Conservation (phyloP, 1,140 invertebrate genomes). For the Portunus trituberculatus region DNA sequence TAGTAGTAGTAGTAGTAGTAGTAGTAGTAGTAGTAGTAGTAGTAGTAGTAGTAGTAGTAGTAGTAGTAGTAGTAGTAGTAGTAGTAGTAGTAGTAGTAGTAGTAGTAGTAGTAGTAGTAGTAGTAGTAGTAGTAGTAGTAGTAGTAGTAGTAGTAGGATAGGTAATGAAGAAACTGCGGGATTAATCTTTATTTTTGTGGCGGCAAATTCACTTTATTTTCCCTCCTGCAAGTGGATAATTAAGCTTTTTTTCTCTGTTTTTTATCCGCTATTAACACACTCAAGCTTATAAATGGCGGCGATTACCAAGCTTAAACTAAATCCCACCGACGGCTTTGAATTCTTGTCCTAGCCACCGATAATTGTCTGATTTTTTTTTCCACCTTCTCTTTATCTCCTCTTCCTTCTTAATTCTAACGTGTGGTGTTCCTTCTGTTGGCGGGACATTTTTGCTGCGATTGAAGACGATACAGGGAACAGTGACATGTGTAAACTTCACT, state of each 20-base stretch:
- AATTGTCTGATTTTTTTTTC: too few species aligned
- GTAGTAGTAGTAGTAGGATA: not conserved
- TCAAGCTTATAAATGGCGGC: not conserved
- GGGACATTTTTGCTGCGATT: too few species aligned
- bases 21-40: constrained; percentile 34
- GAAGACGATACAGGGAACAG: too few species aligned
- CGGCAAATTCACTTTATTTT: too few species aligned
- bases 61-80: constrained; percentile 23
- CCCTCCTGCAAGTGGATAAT: too few species aligned
- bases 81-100: constrained; percentile 22
- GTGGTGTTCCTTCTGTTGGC: too few species aligned
- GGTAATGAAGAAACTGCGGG: too few species aligned
- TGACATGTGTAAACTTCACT: too few species aligned
- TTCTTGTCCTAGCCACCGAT: not conserved
- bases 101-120: constrained; percentile 14
- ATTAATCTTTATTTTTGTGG: too few species aligned
- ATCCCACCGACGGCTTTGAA: not conserved
- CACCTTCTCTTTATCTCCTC: too few species aligned
- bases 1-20: constrained; percentile 24
- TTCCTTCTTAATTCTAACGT: too few species aligned
- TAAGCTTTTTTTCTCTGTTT: not conserved
- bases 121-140: constrained; percentile 31
- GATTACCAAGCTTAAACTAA: not conserved
- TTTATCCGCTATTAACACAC: not conserved
- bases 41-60: not conserved